These are phyloP conservation scores for Chalcis sispes DNA, from an alignment of 2,888 invertebrate species.

Conservation along the genomic window DNA sequence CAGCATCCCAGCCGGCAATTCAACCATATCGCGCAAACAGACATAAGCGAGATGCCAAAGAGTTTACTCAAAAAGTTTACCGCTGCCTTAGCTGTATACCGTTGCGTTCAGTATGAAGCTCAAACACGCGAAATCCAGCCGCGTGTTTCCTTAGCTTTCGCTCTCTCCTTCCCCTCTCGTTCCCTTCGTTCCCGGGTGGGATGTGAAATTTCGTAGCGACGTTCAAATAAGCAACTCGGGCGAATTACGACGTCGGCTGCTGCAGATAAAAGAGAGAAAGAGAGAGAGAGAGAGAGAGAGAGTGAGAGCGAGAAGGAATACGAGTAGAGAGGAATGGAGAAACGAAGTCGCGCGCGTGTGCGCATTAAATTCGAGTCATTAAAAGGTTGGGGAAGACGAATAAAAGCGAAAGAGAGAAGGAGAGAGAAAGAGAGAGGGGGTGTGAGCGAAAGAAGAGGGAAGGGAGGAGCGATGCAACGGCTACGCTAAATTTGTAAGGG, in stretches of 20 bases:
- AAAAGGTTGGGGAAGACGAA: slow-evolving; percentile 51
- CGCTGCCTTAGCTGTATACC: no score
- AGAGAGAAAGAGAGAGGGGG: no score
- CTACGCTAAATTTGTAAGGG: slow-evolving; percentile 65
- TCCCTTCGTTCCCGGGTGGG: not conserved
- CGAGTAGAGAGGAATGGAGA: not conserved
- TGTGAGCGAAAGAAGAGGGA: no score
- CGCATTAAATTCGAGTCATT: slow-evolving; percentile 62
- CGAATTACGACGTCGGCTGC: slow-evolving; percentile 21
- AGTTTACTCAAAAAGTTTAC: slow-evolving; percentile 42
- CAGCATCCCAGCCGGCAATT: not conserved
- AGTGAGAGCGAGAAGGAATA: not conserved
- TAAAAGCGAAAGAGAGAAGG: no score
- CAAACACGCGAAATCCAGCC: slow-evolving; percentile 13
- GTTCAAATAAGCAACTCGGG: slow-evolving; percentile 1
- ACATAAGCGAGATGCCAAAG: slow-evolving; percentile 32
- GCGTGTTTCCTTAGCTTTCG: not conserved
- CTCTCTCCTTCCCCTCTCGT: not conserved
- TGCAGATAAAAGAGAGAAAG: slow-evolving; percentile 9
- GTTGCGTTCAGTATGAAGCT: not conserved
- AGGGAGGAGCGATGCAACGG: slow-evolving; percentile 53
- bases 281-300: not conserved
- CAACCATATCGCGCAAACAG: slow-evolving; percentile 45
- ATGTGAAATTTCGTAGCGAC: not conserved
- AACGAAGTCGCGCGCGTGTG: slow-evolving; percentile 1